phyloP scores from a whole-genome alignment of 2,888 invertebrate genomes.

The Rosalia funebris region DNA sequence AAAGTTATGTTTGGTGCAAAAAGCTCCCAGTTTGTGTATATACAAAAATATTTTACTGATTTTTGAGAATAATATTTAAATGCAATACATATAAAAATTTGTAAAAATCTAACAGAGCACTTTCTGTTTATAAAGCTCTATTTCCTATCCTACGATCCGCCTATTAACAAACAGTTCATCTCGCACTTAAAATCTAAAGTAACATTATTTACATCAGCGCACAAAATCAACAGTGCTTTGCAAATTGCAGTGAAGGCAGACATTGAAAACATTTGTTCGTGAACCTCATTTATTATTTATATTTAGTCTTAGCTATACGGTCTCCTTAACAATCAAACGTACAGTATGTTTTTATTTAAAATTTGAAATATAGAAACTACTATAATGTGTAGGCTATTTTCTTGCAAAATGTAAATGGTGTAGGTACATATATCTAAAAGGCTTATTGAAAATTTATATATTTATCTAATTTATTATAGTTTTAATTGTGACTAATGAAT shows the following conservation, averaged over 20 bases:
- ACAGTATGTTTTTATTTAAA: conserved; percentile 24
- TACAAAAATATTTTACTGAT: too few species aligned
- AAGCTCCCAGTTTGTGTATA: too few species aligned
- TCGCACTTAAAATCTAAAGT: conserved; percentile 41
- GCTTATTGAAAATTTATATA: too few species aligned
- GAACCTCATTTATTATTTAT: conserved; percentile 21
- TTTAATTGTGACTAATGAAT: too few species aligned
- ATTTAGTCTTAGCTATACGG: conserved; percentile 24
- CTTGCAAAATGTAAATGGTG: conserved; percentile 13
- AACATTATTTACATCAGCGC: conserved; percentile 48
- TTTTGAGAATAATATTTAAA: not conserved
- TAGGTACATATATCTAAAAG: too few species aligned
- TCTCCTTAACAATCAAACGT: conserved; percentile 26
- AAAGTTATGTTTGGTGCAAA: too few species aligned
- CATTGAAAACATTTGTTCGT: conserved; percentile 51
- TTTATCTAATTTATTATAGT: too few species aligned
- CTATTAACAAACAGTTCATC: conserved; percentile 39
- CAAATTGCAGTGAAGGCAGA: conserved; percentile 62
- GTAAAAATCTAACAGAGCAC: conserved; percentile 18
- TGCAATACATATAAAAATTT: conserved; percentile 13
- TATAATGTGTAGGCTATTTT: too few species aligned
- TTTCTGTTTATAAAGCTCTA: conserved; percentile 36
- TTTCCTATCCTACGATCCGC: conserved; percentile 32
- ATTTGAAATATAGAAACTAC: too few species aligned
- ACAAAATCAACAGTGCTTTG: conserved; percentile 60